phyloP scores from a whole-genome alignment of 2,797 vertebrate genomes.

The Sebastes diploproa region DNA sequence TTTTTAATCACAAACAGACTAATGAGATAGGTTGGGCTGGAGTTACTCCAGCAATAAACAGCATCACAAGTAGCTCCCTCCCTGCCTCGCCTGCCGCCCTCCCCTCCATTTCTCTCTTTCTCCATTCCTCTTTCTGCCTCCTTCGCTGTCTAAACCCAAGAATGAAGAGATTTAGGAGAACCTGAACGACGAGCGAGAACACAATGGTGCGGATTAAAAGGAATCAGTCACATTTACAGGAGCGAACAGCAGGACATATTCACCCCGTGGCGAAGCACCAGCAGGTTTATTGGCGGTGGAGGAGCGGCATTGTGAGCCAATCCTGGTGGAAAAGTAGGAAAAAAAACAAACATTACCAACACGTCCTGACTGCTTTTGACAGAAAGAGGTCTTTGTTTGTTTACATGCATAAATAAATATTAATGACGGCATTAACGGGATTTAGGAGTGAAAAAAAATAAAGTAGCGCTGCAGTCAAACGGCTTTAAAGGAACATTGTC shows the following conservation, averaged over 20 bases:
- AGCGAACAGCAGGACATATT: conserved; percentile 44
- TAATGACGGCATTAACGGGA: not conserved
- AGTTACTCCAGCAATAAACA: conserved; percentile 57
- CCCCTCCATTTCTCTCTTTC: not conserved
- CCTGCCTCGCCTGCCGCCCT: not conserved
- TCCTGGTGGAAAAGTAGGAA: conserved; percentile 8
- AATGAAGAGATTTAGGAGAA: conserved; percentile 39
- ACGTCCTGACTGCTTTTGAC: conserved; percentile 9
- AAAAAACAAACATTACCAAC: not conserved
- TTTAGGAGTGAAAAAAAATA: not conserved
- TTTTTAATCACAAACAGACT: conserved; percentile 76
- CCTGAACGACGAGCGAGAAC: conserved; percentile 1
- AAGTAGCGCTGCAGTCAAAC: not conserved
- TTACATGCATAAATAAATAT: conserved; percentile 7
- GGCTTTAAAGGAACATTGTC: not conserved
- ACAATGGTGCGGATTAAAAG: conserved; percentile 51
- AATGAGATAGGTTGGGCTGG: conserved; percentile 64
- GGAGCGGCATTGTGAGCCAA: conserved; percentile 11
- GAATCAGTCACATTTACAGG: conserved; percentile 57
- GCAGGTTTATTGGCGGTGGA: conserved; percentile 44
- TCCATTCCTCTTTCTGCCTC: not conserved
- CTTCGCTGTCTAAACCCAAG: conserved; percentile 23
- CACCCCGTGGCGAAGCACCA: conserved; percentile 21
- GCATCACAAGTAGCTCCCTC: conserved; percentile 1
- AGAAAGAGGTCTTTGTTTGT: conserved; percentile 40